These are phyloP conservation scores for Chorisops tibialis DNA, from an alignment of 2,888 invertebrate species.

Conservation along the genomic window DNA sequence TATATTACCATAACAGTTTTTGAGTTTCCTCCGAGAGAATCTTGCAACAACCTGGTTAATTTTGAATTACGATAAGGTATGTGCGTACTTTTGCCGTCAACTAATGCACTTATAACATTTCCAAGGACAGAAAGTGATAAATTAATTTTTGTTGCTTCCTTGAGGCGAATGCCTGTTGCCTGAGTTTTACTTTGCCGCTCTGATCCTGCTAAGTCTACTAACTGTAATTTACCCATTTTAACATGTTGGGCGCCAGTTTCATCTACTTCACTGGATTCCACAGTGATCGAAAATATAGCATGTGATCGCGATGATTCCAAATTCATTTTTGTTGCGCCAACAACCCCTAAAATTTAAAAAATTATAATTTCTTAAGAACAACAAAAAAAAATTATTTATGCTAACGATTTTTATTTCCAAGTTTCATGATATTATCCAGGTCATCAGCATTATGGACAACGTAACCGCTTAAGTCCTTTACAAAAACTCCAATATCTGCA, in stretches of 20 bases:
- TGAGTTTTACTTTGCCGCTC: constrained; percentile 97
- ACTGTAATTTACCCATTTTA: constrained; percentile 92
- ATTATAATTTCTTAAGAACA: constrained; percentile 1
- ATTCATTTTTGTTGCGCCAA: constrained; percentile 96
- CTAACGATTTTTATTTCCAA: constrained; percentile 89
- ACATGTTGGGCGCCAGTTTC: constrained; percentile 82
- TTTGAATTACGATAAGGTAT: constrained; percentile 99
- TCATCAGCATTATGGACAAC: constrained; percentile 98
- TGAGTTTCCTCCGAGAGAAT: constrained; percentile 94
- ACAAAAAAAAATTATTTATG: neutral
- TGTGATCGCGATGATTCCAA: constrained; percentile 94
- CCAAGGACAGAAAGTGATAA: constrained; percentile 94
- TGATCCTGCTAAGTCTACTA: constrained; percentile 97
- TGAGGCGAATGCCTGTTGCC: constrained; percentile 85
- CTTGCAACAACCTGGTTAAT: constrained; percentile 88
- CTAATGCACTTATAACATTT: constrained; percentile 96
- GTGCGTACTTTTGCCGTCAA: constrained; percentile 95
- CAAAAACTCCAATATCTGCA: constrained; percentile 95
- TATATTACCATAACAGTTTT: constrained; percentile 94
- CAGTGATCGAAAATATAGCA: constrained; percentile 96
- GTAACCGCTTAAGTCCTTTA: constrained; percentile 94
- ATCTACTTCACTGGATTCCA: constrained; percentile 88
- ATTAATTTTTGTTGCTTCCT: constrained; percentile 98
- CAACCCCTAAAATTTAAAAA: constrained; percentile 62
- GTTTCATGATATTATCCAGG: constrained; percentile 89